Evolutionary conservation across 2,797 vertebrate species (phyloP), one percentile per base, ranked within the genome.

Genomic region (Sus cebifrons): DNA sequence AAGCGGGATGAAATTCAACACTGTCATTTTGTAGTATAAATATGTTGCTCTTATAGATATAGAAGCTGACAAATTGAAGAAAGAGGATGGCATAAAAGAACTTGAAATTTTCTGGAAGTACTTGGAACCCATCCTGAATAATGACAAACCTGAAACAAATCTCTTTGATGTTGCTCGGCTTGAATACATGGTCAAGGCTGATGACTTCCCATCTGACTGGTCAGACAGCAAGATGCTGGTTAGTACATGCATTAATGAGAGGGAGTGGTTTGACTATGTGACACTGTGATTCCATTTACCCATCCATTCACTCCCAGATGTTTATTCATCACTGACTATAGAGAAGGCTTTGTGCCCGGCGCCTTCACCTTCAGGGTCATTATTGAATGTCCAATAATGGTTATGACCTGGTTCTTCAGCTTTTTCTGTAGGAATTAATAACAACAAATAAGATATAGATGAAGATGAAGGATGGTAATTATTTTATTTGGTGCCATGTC

Each of bases 61-160:
- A 96, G 98, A 98, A 94, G 95, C 95, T 71, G 98, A 98, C 89
- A 98, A 95, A 27, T 75, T 49, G 97, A 98, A 97, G 97, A 98
- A 94, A 71, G 74, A 97, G 86, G 96, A 97, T 65, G 93, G 95
- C 78, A 25, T 36, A 3, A 98, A 98, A 96, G 97, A 98, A 18
- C 96, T 99, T 96, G 98, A 99, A 86, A 90, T 82, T 3, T 99
- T 99, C 98, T 99, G 99, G 99, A 99, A 98, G 81, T 98, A 98
- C 89, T 97, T 99, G 98, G 99, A 99, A 71, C 97, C 98, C 0
- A 96, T 99, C 97, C 96, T 99, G 97, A 99, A 99, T 96, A 98
- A 98, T 1, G 98, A 98, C 25, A 98, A 98, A n/a, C 96, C 78
- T 6, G 97, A 98, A 94, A 99, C 99, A 75, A 98, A 96, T 93